Percentiles rank a stretch among this genome's conserved stretches.
These are phyloP conservation scores for Strix uralensis DNA, from an alignment of 2,113 vertebrate species.

Conservation along the genomic window DNA sequence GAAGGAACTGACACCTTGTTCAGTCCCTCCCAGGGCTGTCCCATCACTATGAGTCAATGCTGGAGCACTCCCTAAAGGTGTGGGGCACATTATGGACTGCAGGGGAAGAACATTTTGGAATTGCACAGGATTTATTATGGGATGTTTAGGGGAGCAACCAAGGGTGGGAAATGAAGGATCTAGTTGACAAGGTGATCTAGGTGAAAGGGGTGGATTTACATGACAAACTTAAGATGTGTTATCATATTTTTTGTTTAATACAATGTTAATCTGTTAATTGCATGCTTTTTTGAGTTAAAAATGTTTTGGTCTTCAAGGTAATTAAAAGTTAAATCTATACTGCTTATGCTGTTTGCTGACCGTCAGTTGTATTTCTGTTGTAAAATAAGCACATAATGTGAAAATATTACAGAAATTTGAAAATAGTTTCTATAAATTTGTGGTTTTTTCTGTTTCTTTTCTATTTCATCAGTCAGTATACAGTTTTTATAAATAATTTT, in stretches of 20 bases:
- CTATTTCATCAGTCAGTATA: background rate
- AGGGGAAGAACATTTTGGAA: background rate
- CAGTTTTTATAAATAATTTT: background rate
- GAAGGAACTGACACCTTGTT: background rate
- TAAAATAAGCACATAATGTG: background rate
- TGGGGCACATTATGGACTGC: background rate
- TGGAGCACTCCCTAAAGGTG: background rate
- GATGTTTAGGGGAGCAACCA: background rate
- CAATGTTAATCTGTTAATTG: background rate
- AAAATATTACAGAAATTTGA: background rate
- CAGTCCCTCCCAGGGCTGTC: background rate
- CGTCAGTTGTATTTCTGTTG: background rate
- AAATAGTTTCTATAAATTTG: background rate
- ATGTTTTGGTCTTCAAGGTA: background rate
- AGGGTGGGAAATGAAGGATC: background rate
- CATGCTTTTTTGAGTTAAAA: background rate
- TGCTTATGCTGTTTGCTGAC: background rate
- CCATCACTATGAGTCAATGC: background rate
- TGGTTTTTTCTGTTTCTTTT: background rate
- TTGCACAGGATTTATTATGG: background rate
- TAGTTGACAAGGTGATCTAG: background rate
- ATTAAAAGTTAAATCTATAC: background rate
- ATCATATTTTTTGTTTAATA: background rate
- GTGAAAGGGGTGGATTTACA: background rate
- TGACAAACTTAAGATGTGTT: background rate